These are phyloP conservation scores for Cephus nigrinus DNA, from an alignment of 2,888 invertebrate species.

Conservation along the genomic window DNA sequence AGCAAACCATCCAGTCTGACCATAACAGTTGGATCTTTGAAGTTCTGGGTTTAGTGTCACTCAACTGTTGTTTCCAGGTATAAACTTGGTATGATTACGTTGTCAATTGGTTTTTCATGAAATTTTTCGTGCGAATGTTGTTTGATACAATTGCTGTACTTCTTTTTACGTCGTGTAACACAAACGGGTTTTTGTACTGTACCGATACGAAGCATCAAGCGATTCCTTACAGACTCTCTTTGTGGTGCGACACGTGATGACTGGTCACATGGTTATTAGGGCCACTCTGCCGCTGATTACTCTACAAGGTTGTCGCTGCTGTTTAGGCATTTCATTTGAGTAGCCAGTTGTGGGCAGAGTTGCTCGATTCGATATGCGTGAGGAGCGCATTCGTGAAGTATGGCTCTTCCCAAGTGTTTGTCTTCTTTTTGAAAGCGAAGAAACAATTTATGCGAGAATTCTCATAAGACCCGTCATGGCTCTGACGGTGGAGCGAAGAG, in stretches of 20 bases:
- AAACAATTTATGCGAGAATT: not conserved
- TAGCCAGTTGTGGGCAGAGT: conserved; percentile 36
- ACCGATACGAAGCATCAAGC: not conserved
- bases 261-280: conserved; percentile 47
- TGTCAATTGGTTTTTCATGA: not conserved
- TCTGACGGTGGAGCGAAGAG: not conserved
- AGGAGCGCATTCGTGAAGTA: not conserved
- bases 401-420: not conserved
- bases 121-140: too few relatives aligned
- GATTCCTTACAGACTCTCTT: not conserved
- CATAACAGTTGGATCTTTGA: not conserved
- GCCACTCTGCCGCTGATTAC: conserved; percentile 57
- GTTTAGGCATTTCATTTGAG: conserved; percentile 51
- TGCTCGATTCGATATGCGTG: conserved; percentile 25
- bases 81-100: not conserved
- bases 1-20: not conserved
- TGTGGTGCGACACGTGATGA: not conserved
- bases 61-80: not conserved
- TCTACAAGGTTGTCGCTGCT: conserved; percentile 50
- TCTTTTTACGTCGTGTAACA: not conserved
- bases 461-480: too few relatives aligned
- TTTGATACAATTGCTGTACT: not conserved
- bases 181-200: not conserved
- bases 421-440: not conserved
- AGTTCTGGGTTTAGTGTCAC: not conserved